These are phyloP conservation scores for Quiscalus mexicanus DNA, from an alignment of 2,113 vertebrate genomes.

Conservation along the genomic window DNA sequence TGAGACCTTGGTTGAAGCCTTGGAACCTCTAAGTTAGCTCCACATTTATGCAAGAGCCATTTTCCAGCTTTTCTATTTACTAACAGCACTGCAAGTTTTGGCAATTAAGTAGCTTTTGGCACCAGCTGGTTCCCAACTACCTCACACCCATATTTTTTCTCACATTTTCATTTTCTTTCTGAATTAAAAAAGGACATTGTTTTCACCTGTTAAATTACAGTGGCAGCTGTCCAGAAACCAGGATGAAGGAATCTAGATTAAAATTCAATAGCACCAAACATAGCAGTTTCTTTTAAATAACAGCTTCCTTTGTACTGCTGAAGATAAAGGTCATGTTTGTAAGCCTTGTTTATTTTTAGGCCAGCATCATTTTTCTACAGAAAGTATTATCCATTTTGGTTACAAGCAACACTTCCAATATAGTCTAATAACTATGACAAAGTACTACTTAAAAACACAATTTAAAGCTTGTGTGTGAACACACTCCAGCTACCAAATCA, in stretches of 20 bases:
- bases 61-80: conserved; percentile 11
- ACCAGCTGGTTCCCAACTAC: conserved; percentile 20
- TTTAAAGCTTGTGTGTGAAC: background rate
- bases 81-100: background rate
- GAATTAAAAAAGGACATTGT: conserved; percentile 63
- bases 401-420: background rate
- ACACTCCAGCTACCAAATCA: background rate
- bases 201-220: conserved; percentile 56
- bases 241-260: conserved; percentile 42
- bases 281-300: conserved; percentile 43
- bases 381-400: background rate
- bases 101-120: conserved; percentile 7
- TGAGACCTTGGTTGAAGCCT: background rate
- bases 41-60: background rate
- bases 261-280: conserved; percentile 53
- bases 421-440: background rate
- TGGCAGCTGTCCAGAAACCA: conserved; percentile 32
- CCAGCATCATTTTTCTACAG: background rate
- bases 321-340: conserved; percentile 31
- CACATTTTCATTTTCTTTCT: conserved; percentile 60
- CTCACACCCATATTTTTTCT: conserved; percentile 56
- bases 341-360: conserved; percentile 38
- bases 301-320: conserved; percentile 42
- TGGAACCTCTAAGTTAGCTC: background rate
- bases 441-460: background rate